Conservation (phyloP, 2,888 invertebrate species). For the Pristionchus mayeri region DNA sequence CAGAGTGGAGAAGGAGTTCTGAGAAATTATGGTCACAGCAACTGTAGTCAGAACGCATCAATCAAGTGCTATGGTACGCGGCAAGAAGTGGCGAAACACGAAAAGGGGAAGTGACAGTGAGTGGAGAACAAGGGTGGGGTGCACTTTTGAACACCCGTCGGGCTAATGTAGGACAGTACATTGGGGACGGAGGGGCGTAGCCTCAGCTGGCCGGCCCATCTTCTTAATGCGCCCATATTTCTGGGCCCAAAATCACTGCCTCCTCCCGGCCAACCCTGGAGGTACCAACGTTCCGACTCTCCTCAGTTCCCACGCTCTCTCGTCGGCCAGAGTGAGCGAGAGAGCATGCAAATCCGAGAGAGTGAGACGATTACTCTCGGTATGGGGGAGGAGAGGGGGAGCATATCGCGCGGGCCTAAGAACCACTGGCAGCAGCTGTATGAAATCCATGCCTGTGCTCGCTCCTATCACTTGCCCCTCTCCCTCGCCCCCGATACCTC, state of each 20-base stretch:
- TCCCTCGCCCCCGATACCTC: not conserved
- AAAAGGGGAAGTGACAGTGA: not conserved
- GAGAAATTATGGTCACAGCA: not conserved
- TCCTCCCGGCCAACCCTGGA: not conserved
- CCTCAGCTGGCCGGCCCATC: constrained; percentile 18
- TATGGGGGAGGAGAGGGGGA: not conserved
- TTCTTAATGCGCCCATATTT: too few relatives aligned
- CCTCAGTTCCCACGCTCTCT: constrained; percentile 10
- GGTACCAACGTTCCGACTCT: too few relatives aligned
- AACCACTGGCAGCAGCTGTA: constrained; percentile 35
- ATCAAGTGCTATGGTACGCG: not conserved
- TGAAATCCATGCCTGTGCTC: constrained; percentile 15
- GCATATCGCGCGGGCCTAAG: not conserved
- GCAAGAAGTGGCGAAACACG: not conserved
- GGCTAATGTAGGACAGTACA: not conserved
- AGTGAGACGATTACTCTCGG: too few relatives aligned
- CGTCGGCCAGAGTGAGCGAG: not conserved
- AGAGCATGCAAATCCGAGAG: not conserved
- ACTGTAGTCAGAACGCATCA: not conserved
- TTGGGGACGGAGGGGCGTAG: constrained; percentile 1
- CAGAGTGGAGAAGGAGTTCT: not conserved
- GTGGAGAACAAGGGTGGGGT: not conserved
- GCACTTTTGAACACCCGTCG: not conserved
- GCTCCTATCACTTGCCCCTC: constrained; percentile 4
- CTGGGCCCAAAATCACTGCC: constrained; percentile 2